phyloP scores from a whole-genome alignment of 2,888 invertebrate genomes.

The Timema podura region DNA sequence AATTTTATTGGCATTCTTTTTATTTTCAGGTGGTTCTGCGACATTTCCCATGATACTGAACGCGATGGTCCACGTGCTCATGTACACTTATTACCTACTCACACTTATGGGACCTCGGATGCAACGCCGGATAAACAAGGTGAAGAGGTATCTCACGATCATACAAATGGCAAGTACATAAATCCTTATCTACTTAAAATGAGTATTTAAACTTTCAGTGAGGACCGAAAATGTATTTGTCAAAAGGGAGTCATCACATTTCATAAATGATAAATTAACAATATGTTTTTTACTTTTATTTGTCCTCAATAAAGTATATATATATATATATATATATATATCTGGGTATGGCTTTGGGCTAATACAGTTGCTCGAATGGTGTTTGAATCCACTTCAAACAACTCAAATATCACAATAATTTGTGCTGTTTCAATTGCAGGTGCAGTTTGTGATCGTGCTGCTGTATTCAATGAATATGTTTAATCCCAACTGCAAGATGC shows the following conservation, averaged over 20 bases:
- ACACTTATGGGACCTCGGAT: constrained; percentile 57
- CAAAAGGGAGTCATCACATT: too few relatives aligned
- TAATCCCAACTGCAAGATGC: constrained; percentile 51
- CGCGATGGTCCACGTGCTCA: constrained; percentile 64
- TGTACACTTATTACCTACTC: constrained; percentile 71
- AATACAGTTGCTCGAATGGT: too few relatives aligned
- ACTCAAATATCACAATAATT: background rate
- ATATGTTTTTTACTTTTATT: background rate
- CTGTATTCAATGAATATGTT: constrained; percentile 53
- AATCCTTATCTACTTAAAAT: too few relatives aligned
- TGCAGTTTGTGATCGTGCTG: constrained; percentile 64
- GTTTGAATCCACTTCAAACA: background rate
- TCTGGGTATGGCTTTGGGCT: too few relatives aligned
- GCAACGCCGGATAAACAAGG: constrained; percentile 52
- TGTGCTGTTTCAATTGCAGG: constrained; percentile 45
- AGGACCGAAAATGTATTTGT: too few relatives aligned
- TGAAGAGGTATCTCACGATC: constrained; percentile 55
- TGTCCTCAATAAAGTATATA: too few relatives aligned
- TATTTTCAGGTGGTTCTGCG: constrained; percentile 58
- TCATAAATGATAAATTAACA: too few relatives aligned
- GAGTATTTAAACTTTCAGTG: too few relatives aligned
- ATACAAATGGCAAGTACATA: constrained; percentile 60
- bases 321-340: background rate
- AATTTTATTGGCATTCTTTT: constrained; percentile 10
- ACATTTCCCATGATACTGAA: constrained; percentile 64